Conservation (phyloP, 1,140 invertebrate genomes). For the Drosophila chauvacae region DNA sequence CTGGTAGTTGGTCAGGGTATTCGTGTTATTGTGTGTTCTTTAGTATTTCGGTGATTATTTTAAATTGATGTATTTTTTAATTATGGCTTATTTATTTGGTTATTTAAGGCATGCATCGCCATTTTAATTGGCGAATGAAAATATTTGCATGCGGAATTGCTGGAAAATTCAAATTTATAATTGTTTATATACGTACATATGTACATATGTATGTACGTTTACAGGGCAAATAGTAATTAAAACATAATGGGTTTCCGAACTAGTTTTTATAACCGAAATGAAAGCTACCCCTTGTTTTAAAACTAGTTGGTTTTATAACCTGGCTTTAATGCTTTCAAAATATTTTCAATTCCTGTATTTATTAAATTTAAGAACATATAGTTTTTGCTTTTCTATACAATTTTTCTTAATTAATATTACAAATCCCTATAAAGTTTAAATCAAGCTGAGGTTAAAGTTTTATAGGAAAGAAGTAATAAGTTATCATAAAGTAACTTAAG, state of each 20-base stretch:
- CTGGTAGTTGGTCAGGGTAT: background rate
- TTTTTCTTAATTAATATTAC: no score
- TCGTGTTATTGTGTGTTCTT: background rate
- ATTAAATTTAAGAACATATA: background rate
- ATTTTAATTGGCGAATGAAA: conserved; percentile 1
- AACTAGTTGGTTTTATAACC: background rate
- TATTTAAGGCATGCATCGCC: conserved; percentile 15
- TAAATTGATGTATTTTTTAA: conserved; percentile 23
- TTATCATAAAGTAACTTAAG: no score
- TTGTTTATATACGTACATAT: background rate
- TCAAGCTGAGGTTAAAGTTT: no score
- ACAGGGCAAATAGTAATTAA: conserved; percentile 13
- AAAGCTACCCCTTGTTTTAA: no score
- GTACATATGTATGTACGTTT: no score
- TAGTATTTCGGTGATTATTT: background rate
- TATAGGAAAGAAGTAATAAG: no score
- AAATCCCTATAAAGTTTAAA: no score
- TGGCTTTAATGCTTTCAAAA: no score
- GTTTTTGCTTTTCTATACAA: no score
- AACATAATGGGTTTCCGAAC: background rate
- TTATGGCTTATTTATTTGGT: conserved; percentile 7
- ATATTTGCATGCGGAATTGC: conserved; percentile 28
- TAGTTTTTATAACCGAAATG: background rate
- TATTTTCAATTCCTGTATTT: background rate
- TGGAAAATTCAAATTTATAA: conserved; percentile 21